phyloP scores from a whole-genome alignment of 1,140 invertebrate species.

The Drosophila grimshawi region DNA sequence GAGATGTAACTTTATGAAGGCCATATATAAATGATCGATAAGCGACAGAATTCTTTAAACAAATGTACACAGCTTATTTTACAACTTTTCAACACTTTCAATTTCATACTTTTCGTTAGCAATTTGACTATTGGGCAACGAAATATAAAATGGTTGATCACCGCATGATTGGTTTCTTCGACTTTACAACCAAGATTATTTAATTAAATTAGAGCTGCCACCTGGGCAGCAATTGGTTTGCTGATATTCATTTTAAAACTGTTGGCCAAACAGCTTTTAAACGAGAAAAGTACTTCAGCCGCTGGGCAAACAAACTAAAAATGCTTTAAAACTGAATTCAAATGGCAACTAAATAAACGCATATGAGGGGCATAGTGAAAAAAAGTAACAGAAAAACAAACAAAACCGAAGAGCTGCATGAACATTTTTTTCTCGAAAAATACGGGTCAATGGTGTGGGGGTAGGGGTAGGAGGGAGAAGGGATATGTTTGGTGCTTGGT shows the following conservation, averaged over 20 bases:
- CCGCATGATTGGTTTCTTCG: background rate
- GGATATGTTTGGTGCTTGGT: background rate
- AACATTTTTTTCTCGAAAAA: background rate
- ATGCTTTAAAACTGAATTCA: conserved; percentile 40
- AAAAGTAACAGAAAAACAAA: conserved; percentile 20
- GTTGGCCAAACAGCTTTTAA: conserved; percentile 31
- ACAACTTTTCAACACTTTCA: too few species aligned
- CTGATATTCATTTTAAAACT: conserved; percentile 6
- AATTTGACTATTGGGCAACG: too few species aligned
- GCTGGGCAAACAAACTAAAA: conserved; percentile 19
- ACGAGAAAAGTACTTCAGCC: conserved; percentile 5
- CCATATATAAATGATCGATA: too few species aligned
- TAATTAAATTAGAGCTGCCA: background rate
- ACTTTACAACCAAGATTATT: background rate
- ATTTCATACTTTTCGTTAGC: too few species aligned
- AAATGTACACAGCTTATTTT: too few species aligned
- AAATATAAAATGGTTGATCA: too few species aligned
- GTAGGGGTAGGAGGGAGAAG: background rate
- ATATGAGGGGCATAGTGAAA: conserved; percentile 14
- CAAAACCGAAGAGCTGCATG: background rate
- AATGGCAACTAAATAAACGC: conserved; percentile 44
- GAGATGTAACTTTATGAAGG: too few species aligned
- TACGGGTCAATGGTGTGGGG: background rate
- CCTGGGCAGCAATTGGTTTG: conserved; percentile 12
- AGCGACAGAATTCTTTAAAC: too few species aligned